A percentile compares a stretch with the other conserved stretches of the same genome.
These are phyloP conservation scores for Barypeithes pellucidus DNA, from an alignment of 2,888 invertebrate species.

Conservation along the genomic window DNA sequence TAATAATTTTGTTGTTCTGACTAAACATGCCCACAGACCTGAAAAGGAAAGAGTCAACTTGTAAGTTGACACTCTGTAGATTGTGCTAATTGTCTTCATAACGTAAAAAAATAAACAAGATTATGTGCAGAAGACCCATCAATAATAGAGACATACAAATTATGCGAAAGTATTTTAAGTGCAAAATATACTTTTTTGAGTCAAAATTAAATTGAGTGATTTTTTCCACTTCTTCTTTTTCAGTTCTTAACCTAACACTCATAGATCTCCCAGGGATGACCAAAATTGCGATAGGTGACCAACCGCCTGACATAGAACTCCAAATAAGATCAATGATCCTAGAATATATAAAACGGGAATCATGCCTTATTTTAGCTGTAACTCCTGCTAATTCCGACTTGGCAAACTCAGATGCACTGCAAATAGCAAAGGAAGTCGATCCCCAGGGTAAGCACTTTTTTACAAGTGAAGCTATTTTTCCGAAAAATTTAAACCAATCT, in stretches of 20 bases:
- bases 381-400: conserved; percentile 98
- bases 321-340: conserved; percentile 96
- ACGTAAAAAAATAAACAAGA: too few species aligned
- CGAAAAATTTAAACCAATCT: too few species aligned
- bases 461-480: too few species aligned
- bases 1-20: too few species aligned
- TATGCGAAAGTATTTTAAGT: too few species aligned
- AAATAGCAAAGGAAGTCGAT: conserved; percentile 98
- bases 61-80: too few species aligned
- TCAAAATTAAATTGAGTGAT: not conserved
- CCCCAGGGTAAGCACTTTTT: conserved; percentile 83
- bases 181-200: too few species aligned
- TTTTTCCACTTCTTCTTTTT: conserved; percentile 58
- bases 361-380: conserved; percentile 96
- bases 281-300: conserved; percentile 98
- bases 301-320: conserved; percentile 94
- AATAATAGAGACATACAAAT: too few species aligned
- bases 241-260: conserved; percentile 91
- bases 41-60: too few species aligned
- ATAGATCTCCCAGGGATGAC: conserved; percentile 97
- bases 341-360: conserved; percentile 94
- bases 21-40: too few species aligned
- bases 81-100: too few species aligned
- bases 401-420: conserved; percentile 98
- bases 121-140: too few species aligned